Evolutionary conservation across 2,888 invertebrate genomes (phyloP), one percentile per base, ranked within the genome.

Genomic region (Thereva nobilitata): DNA sequence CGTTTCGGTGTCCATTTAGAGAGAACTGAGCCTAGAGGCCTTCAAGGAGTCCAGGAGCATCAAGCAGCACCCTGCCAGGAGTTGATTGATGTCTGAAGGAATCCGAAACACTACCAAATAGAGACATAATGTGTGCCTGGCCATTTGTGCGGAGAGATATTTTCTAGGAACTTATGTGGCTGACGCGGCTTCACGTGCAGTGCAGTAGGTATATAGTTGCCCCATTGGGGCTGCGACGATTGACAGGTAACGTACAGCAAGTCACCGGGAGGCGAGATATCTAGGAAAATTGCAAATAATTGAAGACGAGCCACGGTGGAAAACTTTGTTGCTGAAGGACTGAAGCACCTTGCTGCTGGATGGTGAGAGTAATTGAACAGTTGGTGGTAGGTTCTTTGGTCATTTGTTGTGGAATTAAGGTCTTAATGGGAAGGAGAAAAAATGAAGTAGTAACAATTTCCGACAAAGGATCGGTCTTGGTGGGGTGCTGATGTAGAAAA

Each of bases 21-120:
- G 50, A 23, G 23, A 23, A 2, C 23, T 23, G 23, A 23, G 23
- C 23, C 23, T n/a, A n/a, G n/a, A 9, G 23, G 35, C 35, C 5
- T 38, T 41, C 50, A 34, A 41, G 12, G 50, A 41, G 40, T 40
- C 34, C 50, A 37, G 41, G 23, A 35, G 45, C 40, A 50, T 61
- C 41, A 41, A 37, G 12, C 57, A 61, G 42, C 61, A 50, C 61
- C 61, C 61, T 57, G 59, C 59, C 59, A 45, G 23, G 47, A 23
- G 34, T 50, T 61, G 61, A 61, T 61, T 61, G 61, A 61, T 50
- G 41, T 23, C 61, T 9, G 34, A n/a, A 23, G 50, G 49, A 12
- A 12, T 56, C 4, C 23, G 34, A 4, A 40, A 40, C 23, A 12
- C 61, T 38, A 50, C 47, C 47, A 53, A 61, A 61, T 50, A 61